These are phyloP conservation scores for Atta texana DNA, from an alignment of 1,140 invertebrate species.

Conservation along the genomic window DNA sequence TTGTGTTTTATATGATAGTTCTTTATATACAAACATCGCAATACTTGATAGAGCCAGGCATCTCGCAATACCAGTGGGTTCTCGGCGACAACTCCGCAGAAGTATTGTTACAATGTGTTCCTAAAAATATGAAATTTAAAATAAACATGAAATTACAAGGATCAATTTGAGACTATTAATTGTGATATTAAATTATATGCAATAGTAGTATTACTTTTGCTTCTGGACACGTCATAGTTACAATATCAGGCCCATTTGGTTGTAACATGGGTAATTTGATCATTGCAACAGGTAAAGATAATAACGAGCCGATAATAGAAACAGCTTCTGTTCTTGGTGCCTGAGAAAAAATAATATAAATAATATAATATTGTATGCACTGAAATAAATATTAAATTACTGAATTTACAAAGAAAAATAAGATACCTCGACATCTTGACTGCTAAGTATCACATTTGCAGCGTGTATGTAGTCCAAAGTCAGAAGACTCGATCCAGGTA, in stretches of 20 bases:
- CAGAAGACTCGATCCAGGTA: constrained; percentile 95
- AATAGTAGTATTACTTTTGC: constrained; percentile 88
- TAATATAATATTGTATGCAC: not conserved
- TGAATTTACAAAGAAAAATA: constrained; percentile 46
- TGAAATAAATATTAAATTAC: constrained; percentile 17
- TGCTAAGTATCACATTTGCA: constrained; percentile 94
- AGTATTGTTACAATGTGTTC: constrained; percentile 96
- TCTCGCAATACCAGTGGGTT: constrained; percentile 95
- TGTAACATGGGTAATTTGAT: constrained; percentile 93
- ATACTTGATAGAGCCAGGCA: constrained; percentile 96
- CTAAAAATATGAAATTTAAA: constrained; percentile 86
- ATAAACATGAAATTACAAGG: constrained; percentile 31
- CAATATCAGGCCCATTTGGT: constrained; percentile 90
- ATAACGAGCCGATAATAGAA: constrained; percentile 94
- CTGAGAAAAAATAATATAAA: constrained; percentile 81
- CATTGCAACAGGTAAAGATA: constrained; percentile 93
- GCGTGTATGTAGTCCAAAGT: constrained; percentile 96
- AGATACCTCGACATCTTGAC: constrained; percentile 90
- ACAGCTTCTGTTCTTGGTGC: constrained; percentile 96
- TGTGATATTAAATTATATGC: constrained; percentile 9
- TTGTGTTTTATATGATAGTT: constrained; percentile 89
- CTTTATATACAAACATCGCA: constrained; percentile 94
- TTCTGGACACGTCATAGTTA: constrained; percentile 91
- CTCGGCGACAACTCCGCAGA: constrained; percentile 93
- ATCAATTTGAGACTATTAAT: constrained; percentile 3